phyloP scores from a whole-genome alignment of 2,113 vertebrate species.

The Xyliphius kryptos region DNA sequence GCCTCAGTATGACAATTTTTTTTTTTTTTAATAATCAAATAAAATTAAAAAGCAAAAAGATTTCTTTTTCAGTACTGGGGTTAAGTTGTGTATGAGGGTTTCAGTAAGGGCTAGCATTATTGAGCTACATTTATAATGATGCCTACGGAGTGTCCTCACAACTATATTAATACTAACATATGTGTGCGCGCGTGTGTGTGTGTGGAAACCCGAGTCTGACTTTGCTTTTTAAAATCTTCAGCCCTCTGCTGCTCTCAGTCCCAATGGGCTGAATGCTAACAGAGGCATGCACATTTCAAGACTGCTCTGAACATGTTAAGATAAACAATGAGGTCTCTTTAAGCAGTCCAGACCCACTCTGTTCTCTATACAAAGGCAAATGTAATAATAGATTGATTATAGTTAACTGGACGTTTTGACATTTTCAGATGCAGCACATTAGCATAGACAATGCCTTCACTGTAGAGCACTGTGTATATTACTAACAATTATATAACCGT shows the following conservation, averaged over 20 bases:
- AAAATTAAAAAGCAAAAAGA: no score
- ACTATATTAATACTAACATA: no score
- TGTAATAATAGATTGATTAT: conserved; percentile 15
- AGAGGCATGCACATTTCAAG: conserved; percentile 62
- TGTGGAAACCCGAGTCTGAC: conserved; percentile 54
- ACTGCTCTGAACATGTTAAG: conserved; percentile 58
- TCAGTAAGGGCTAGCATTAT: no score
- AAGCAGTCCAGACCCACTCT: conserved; percentile 46
- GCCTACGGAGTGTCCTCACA: no score
- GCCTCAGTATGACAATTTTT: no score
- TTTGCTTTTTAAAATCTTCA: conserved; percentile 62
- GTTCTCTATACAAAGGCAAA: conserved; percentile 32
- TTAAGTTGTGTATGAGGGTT: not conserved
- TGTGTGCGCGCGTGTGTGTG: conserved; percentile 13
- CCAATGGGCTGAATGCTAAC: conserved; percentile 56
- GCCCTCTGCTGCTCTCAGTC: conserved; percentile 50
- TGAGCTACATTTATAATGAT: no score
- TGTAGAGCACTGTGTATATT: no score
- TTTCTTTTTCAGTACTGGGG: no score
- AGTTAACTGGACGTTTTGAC: conserved; percentile 1
- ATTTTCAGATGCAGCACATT: not conserved
- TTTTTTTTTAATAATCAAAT: no score
- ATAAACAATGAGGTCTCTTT: conserved; percentile 62
- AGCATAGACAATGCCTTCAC: no score
- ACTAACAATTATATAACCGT: no score